Evolutionary conservation across 2,888 invertebrate species (phyloP), one percentile per base, ranked within the genome.

Genomic region (Philopedon plagiatum): DNA sequence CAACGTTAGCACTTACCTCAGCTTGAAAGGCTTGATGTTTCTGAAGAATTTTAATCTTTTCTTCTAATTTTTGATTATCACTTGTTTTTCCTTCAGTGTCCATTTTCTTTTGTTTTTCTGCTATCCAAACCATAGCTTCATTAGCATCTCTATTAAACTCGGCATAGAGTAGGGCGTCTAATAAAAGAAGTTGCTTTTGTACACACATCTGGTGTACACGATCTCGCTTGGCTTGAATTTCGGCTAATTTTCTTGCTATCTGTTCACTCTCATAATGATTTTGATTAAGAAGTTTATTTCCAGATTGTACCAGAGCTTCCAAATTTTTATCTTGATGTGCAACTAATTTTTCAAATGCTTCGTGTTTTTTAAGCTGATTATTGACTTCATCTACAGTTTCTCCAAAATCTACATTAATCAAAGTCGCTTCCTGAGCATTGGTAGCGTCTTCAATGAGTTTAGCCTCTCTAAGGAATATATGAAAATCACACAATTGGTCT

Each of bases 1-100:
- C 92, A 78, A 93, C 91, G 87, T 97, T 95, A 1, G 96, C 96
- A 0, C 93, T 90, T 46, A 98, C 88, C 84, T 98, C 97, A 0
- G 97, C 96, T 79, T 97, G 94, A 87, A 97, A 95, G 0, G 97
- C 96, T 86, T 97, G 97, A 85, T 97, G 96, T 83, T 96, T 97
- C 83, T 97, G 96, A 32, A 98, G 86, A 81, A 95, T 94, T 86
- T 96, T 96, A 78, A 99, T 97, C 86, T 99, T 99, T 81, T 97
- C 98, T 81, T 98, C 96, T 2, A 99, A 87, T 54, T 77, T 76
- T 0, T 93, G 92, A 5, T 94, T 93, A 81, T 94, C 94, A 21
- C 90, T 90, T 67, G 90, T 90, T 75, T 89, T 91, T 5, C 92
- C 91, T 82, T 95, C 94, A 0, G 93, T 91, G 71, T 94, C 93